A percentile compares a stretch with the other conserved stretches of the same genome.
Evolutionary conservation across 2,797 vertebrate genomes (phyloP).

Genomic region (Crenuchus spilurus): DNA sequence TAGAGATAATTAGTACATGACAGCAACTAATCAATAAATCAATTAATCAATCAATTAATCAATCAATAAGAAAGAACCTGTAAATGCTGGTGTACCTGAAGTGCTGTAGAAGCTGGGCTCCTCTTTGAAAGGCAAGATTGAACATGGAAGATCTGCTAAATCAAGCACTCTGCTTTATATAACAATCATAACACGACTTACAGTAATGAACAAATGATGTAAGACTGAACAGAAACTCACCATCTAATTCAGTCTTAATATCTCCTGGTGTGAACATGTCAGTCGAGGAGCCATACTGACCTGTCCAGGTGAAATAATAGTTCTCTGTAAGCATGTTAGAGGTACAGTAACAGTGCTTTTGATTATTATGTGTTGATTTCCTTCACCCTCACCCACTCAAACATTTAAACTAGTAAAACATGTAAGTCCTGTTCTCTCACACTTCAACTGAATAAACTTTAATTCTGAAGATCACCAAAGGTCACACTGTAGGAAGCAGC

Average conservation of each 20-base stretch:
- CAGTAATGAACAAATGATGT: not conserved
- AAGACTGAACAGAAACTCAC: slow-evolving; percentile 37
- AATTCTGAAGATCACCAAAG: slow-evolving; percentile 5
- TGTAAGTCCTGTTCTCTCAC: slow-evolving; percentile 39
- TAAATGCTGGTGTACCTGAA: slow-evolving; percentile 63
- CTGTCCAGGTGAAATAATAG: slow-evolving; percentile 67
- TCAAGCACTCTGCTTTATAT: slow-evolving; percentile 19
- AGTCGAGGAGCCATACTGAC: slow-evolving; percentile 75
- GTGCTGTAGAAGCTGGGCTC: slow-evolving; percentile 68
- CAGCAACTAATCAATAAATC: too few relatives aligned
- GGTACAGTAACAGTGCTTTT: not conserved
- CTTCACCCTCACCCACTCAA: slow-evolving; percentile 2
- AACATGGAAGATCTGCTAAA: slow-evolving; percentile 72
- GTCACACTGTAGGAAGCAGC: not conserved
- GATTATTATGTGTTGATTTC: slow-evolving; percentile 17
- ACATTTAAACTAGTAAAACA: slow-evolving; percentile 40
- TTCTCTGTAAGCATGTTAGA: not conserved
- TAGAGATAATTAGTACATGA: slow-evolving; percentile 1
- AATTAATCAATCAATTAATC: too few relatives aligned
- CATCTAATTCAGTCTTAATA: slow-evolving; percentile 82
- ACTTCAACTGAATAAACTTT: slow-evolving; percentile 6
- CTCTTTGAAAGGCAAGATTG: slow-evolving; percentile 66
- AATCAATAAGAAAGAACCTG: not conserved
- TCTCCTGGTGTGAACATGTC: slow-evolving; percentile 81
- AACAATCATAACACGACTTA: not conserved